Conservation (phyloP, 2,113 vertebrate species). For the Ailurus styani region DNA sequence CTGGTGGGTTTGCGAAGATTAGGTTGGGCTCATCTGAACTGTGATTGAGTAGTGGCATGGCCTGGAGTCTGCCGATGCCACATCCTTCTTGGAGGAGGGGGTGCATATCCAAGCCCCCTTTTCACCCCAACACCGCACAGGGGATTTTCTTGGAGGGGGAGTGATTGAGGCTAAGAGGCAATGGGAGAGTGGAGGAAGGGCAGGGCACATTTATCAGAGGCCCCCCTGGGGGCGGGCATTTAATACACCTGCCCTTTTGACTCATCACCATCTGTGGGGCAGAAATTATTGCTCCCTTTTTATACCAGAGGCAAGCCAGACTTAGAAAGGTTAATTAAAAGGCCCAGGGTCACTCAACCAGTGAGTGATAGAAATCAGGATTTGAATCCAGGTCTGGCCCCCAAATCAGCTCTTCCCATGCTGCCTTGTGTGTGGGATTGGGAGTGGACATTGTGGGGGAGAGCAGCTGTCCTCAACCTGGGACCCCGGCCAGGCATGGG, state of each 20-base stretch:
- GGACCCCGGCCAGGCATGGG: not conserved
- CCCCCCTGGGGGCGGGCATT: not conserved
- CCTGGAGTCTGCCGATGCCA: accelerated
- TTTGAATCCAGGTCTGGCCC: conserved; percentile 13
- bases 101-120: not conserved
- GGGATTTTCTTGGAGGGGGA: not conserved
- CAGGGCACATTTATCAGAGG: not conserved
- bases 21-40: not conserved
- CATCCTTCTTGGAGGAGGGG: not conserved
- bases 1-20: not conserved
- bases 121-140: not conserved
- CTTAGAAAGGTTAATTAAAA: conserved; percentile 25
- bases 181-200: not conserved
- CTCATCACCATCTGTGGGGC: not conserved
- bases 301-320: not conserved
- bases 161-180: not conserved
- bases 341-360: not conserved
- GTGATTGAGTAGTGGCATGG: not conserved
- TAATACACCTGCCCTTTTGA: not conserved
- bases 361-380: not conserved
- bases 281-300: not conserved
- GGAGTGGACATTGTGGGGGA: not conserved
- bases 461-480: not conserved
- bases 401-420: not conserved
- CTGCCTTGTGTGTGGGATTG: not conserved